Percentiles rank a stretch among this genome's conserved stretches.
These are phyloP conservation scores for Hyposmocoma kahamanoa DNA, from an alignment of 1,140 invertebrate species.

Conservation along the genomic window DNA sequence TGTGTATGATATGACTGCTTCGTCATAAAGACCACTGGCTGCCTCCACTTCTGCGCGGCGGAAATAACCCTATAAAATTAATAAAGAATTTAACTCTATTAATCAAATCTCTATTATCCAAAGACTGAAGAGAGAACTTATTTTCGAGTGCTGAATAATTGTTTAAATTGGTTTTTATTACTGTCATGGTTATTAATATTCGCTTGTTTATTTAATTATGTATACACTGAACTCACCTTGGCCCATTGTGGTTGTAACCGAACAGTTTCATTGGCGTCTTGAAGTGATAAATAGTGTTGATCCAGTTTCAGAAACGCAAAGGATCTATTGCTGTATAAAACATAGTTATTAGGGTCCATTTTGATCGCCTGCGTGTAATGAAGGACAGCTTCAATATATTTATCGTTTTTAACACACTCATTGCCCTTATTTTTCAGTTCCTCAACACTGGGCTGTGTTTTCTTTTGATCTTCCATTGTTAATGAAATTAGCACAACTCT, in stretches of 20 bases:
- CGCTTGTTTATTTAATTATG: too few relatives aligned
- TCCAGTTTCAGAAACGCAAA: conserved; percentile 85
- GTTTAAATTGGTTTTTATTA: too few relatives aligned
- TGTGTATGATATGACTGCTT: conserved; percentile 83
- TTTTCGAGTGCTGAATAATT: too few relatives aligned
- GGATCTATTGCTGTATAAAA: conserved; percentile 86
- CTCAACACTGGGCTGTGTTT: conserved; percentile 41
- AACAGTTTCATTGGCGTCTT: conserved; percentile 86
- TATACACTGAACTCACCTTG: conserved; percentile 79
- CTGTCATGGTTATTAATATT: too few relatives aligned
- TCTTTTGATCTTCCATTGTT: too few relatives aligned
- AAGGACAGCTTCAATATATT: conserved; percentile 84
- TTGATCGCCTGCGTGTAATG: conserved; percentile 89
- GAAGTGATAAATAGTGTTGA: conserved; percentile 83
- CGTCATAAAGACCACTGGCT: conserved; percentile 78
- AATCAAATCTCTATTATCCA: too few relatives aligned
- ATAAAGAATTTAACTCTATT: too few relatives aligned
- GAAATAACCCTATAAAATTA: conserved; percentile 81
- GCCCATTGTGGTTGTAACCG: conserved; percentile 85
- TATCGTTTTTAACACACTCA: conserved; percentile 81
- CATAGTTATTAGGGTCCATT: conserved; percentile 80
- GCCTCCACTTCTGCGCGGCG: conserved; percentile 86
- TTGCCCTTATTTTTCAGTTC: conserved; percentile 84
- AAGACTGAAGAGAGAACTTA: too few relatives aligned
- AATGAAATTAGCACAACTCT: too few relatives aligned